Conservation (phyloP, 2,797 vertebrate genomes). For the Dipus sagitta region DNA sequence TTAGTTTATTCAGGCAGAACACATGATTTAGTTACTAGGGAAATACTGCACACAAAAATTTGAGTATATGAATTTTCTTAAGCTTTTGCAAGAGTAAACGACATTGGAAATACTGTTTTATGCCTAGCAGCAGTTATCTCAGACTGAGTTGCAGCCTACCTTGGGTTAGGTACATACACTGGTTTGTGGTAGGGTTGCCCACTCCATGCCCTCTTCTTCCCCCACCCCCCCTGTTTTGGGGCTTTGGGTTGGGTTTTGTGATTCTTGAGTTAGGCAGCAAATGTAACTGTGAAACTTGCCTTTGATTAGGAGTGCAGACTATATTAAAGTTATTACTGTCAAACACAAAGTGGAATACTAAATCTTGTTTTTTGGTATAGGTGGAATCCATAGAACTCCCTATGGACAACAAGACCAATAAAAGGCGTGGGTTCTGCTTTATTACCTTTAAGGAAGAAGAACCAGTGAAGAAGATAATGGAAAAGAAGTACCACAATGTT, state of each 20-base stretch:
- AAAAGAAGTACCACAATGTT: slow-evolving; percentile 99
- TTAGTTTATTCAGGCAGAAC: slow-evolving; percentile 28
- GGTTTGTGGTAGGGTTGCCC: neutral
- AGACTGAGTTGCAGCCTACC: neutral
- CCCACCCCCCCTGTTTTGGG: too few species aligned
- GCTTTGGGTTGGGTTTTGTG: slow-evolving; percentile 38
- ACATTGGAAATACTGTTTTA: neutral
- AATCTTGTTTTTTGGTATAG: slow-evolving; percentile 85
- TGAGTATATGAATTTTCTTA: neutral
- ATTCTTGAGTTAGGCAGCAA: slow-evolving; percentile 21
- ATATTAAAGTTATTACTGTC: neutral
- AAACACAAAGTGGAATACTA: neutral
- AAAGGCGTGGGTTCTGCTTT: slow-evolving; percentile 99
- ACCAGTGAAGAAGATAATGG: slow-evolving; percentile 98
- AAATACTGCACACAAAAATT: neutral
- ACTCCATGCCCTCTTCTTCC: neutral
- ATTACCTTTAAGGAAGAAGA: slow-evolving; percentile 99
- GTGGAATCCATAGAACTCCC: slow-evolving; percentile 98
- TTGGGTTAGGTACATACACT: neutral
- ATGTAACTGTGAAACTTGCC: neutral
- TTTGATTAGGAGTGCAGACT: neutral
- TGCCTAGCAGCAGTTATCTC: neutral
- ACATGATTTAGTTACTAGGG: neutral
- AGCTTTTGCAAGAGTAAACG: neutral
- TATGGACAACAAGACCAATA: slow-evolving; percentile 99